Base-by-base conservation (phyloP, 1,140 invertebrate species). In the Steinernema feltiae region DNA sequence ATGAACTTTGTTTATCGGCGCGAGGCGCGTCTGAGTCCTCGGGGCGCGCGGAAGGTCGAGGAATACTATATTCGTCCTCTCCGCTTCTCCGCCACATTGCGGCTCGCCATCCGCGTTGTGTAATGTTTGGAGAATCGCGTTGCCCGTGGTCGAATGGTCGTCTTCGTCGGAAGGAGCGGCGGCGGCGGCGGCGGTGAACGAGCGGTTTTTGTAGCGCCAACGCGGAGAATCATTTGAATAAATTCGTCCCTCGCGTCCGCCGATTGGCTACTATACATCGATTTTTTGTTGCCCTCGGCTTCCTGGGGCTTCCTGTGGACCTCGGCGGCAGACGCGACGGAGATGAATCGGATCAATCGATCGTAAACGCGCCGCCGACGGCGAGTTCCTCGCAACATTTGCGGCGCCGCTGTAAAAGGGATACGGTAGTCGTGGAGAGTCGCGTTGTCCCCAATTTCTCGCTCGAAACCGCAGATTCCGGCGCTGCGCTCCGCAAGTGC, bases 351-450 rank as follows among this genome's bases (percentile, higher is more conserved):
- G 53, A 63, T 63, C 53, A 27, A 63, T 63, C 53, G 53, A 63
- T 63, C 53, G 53, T 63, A 63, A 63, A 63, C 24, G n/a, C n/a
- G n/a, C n/a, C n/a, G 53, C 24, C 53, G 53, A 63, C 53, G 53
- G 53, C 53, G n/a, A 63, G 2, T 63, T 21, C 7, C 53, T 63
- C 53, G 53, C 53, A 63, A 63, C 53, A 63, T 63, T 63, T 21
- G 53, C n/a, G n/a, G n/a, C n/a, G n/a, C n/a, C n/a, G n/a, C n/a
- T n/a, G n/a, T n/a, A n/a, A n/a, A n/a, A n/a, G n/a, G n/a, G n/a
- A n/a, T n/a, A n/a, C n/a, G n/a, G n/a, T n/a, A n/a, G n/a, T n/a
- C n/a, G n/a, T n/a, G n/a, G n/a, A n/a, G n/a, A n/a, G n/a, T n/a
- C n/a, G n/a, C n/a, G n/a, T n/a, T n/a, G n/a, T n/a, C n/a, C n/a